Percentiles rank a stretch among this genome's conserved stretches.
phyloP scores from a whole-genome alignment of 2,113 vertebrate species.

The Tragelaphus strepsiceros region DNA sequence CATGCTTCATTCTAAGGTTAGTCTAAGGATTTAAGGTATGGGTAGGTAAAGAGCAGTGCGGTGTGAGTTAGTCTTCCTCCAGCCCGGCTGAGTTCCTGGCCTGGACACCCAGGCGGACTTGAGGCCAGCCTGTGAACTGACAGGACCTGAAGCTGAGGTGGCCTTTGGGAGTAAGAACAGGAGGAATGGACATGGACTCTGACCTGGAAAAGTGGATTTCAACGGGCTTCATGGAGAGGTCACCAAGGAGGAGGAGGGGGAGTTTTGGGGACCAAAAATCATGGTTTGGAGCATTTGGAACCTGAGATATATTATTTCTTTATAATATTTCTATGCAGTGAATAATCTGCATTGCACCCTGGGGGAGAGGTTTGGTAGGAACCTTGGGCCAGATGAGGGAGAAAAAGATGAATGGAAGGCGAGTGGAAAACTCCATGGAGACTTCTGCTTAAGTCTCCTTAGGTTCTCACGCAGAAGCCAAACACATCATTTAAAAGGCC shows the following conservation, averaged over 20 bases:
- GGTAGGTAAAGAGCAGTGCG: background rate
- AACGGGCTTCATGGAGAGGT: background rate
- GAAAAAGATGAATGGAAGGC: background rate
- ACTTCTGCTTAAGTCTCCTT: background rate
- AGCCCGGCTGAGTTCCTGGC: fast-evolving
- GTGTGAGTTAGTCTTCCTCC: background rate
- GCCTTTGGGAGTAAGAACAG: background rate
- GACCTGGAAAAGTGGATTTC: background rate
- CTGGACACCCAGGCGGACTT: background rate
- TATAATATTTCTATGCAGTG: background rate
- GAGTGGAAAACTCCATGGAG: background rate
- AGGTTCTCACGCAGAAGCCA: background rate
- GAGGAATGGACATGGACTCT: background rate
- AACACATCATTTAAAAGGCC: background rate
- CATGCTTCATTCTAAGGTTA: background rate
- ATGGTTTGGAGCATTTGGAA: background rate
- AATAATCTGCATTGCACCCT: background rate
- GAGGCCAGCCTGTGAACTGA: background rate
- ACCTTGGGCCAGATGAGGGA: background rate
- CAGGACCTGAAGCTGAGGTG: background rate
- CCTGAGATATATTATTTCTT: background rate
- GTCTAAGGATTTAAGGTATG: background rate
- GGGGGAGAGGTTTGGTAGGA: background rate
- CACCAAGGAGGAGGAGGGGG: background rate
- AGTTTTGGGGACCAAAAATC: background rate